Evolutionary conservation across 1,140 invertebrate species (phyloP).

Genomic region (Mamestra configurata): DNA sequence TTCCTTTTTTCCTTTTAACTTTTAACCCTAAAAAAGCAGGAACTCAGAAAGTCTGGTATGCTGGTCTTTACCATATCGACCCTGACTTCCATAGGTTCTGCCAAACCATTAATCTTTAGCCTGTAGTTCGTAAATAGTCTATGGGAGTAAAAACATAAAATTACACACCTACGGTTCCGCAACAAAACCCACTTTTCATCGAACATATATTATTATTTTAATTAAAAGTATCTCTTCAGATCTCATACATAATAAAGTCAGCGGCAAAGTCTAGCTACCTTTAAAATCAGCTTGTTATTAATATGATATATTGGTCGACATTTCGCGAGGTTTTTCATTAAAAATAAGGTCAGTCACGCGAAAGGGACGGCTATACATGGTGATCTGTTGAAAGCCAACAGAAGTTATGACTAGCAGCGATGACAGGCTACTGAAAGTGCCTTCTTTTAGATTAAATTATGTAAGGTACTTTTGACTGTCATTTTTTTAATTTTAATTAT

Average conservation of each 20-base stretch:
- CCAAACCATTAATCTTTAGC: no score
- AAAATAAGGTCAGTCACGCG: slow-evolving; percentile 42
- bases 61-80: no score
- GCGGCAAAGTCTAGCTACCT: slow-evolving; percentile 12
- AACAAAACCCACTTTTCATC: background rate
- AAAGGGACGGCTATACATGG: slow-evolving; percentile 25
- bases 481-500: background rate
- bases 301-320: slow-evolving; percentile 42
- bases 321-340: slow-evolving; percentile 29
- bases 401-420: slow-evolving; percentile 27
- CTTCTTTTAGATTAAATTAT: slow-evolving; percentile 20
- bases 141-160: background rate
- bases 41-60: no score
- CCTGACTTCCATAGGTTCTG: no score
- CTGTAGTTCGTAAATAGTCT: no score
- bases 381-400: background rate
- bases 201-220: background rate
- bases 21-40: no score
- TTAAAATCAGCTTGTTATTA: slow-evolving; percentile 36
- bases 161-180: background rate
- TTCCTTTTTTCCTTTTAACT: no score
- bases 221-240: slow-evolving; percentile 1
- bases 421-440: slow-evolving; percentile 11
- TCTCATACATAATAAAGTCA: background rate
- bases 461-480: background rate